Conservation (phyloP, 2,888 invertebrate genomes). For the Agriopis aurantiaria region DNA sequence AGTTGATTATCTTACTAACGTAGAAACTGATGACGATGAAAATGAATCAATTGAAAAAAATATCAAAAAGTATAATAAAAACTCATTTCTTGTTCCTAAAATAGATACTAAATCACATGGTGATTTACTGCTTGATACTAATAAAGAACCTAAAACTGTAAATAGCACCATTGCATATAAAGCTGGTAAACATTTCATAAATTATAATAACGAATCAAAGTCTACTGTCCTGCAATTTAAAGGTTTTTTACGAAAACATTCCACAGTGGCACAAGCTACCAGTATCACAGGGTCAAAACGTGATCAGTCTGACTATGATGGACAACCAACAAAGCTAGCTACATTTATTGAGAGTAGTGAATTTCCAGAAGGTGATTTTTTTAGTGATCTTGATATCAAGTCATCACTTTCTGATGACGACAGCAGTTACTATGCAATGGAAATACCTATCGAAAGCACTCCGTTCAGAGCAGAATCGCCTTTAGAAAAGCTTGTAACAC, state of each 20-base stretch:
- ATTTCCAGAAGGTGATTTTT: background rate
- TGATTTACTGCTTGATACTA: background rate
- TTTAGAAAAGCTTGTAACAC: background rate
- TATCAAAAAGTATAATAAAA: background rate
- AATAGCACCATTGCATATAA: background rate
- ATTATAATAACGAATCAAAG: background rate
- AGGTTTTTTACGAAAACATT: background rate
- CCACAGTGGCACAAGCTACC: background rate
- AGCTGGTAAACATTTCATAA: background rate
- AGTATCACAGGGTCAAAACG: background rate
- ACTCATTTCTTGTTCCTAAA: background rate
- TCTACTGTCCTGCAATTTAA: background rate
- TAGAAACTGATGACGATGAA: constrained; percentile 28
- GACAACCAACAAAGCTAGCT: constrained; percentile 3
- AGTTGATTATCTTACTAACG: constrained; percentile 41
- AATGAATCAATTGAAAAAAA: background rate
- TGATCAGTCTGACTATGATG: background rate
- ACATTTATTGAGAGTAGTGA: constrained; percentile 1
- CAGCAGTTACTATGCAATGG: constrained; percentile 16
- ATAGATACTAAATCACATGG: background rate
- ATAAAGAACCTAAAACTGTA: background rate
- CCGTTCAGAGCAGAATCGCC: background rate
- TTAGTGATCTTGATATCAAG: background rate
- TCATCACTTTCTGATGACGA: background rate
- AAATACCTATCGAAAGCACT: constrained; percentile 17